Evolutionary conservation across 2,113 vertebrate genomes (phyloP).

Genomic region (Numenius arquata): DNA sequence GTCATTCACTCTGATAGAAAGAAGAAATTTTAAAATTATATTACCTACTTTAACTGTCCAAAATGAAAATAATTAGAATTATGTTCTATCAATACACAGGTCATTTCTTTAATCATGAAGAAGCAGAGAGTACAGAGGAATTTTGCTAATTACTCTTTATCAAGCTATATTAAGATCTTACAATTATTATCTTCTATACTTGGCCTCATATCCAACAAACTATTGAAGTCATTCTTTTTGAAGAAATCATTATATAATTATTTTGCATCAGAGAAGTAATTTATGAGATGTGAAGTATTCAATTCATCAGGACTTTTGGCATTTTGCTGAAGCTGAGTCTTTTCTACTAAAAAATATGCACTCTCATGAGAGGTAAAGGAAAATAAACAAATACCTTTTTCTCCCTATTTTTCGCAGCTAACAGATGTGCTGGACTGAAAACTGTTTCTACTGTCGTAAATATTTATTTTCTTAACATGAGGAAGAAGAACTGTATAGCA

Average conservation of each 20-base stretch:
- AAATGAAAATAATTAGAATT: neutral
- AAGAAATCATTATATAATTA: neutral
- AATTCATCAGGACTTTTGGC: neutral
- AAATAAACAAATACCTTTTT: neutral
- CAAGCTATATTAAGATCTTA: conserved; percentile 10
- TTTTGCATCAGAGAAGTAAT: neutral
- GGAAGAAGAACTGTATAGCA: neutral
- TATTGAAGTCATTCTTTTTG: neutral
- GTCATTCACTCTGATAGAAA: neutral
- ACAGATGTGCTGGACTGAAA: neutral
- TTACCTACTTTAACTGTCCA: neutral
- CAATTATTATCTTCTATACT: neutral
- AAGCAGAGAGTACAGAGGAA: conserved; percentile 8
- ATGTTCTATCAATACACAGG: conserved; percentile 3
- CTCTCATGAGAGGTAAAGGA: neutral
- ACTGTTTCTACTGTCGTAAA: neutral
- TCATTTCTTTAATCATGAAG: conserved; percentile 32
- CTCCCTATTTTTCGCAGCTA: neutral
- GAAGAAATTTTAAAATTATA: neutral
- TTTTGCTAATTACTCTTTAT: conserved; percentile 44
- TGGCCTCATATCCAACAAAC: neutral
- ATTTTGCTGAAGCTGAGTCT: neutral
- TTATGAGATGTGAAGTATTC: conserved; percentile 1
- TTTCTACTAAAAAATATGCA: neutral
- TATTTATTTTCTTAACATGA: neutral